These are phyloP conservation scores for Drosophila equinoxialis DNA, from an alignment of 1,140 invertebrate genomes.

Conservation along the genomic window DNA sequence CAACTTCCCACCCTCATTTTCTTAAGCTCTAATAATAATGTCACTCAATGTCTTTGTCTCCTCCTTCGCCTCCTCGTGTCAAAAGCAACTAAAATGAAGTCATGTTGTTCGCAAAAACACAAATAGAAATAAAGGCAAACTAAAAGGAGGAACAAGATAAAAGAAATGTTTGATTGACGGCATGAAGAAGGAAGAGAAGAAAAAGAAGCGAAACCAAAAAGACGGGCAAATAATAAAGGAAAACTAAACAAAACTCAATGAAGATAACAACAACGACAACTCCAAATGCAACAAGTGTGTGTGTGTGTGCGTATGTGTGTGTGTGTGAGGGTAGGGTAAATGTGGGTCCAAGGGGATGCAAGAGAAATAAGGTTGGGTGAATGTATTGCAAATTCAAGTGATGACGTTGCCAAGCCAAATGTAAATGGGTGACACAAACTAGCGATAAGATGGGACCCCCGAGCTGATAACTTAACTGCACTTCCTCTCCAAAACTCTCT, in stretches of 20 bases:
- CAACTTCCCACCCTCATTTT: conserved; percentile 7
- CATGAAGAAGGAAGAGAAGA: conserved; percentile 13
- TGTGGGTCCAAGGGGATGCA: background rate
- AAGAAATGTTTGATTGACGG: conserved; percentile 36
- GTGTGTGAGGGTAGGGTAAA: background rate
- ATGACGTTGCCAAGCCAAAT: conserved; percentile 51
- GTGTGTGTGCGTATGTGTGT: no score
- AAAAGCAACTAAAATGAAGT: conserved; percentile 1
- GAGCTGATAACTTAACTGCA: conserved; percentile 27
- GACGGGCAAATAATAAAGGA: conserved; percentile 11
- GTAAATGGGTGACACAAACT: conserved; percentile 49
- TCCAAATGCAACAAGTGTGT: conserved; percentile 8
- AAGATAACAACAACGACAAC: conserved; percentile 29
- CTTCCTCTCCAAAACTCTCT: conserved; percentile 20
- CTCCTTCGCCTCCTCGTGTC: background rate
- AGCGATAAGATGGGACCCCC: conserved; percentile 32
- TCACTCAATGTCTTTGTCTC: conserved; percentile 1
- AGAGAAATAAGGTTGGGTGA: background rate
- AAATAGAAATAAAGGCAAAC: background rate
- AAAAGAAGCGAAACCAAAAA: background rate
- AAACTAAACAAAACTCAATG: conserved; percentile 44
- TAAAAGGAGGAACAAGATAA: conserved; percentile 2
- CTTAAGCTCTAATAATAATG: conserved; percentile 6
- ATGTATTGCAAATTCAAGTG: conserved; percentile 27
- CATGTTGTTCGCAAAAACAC: background rate